Conservation (phyloP, 2,113 vertebrate genomes). For the Hippocampus barbouri region DNA sequence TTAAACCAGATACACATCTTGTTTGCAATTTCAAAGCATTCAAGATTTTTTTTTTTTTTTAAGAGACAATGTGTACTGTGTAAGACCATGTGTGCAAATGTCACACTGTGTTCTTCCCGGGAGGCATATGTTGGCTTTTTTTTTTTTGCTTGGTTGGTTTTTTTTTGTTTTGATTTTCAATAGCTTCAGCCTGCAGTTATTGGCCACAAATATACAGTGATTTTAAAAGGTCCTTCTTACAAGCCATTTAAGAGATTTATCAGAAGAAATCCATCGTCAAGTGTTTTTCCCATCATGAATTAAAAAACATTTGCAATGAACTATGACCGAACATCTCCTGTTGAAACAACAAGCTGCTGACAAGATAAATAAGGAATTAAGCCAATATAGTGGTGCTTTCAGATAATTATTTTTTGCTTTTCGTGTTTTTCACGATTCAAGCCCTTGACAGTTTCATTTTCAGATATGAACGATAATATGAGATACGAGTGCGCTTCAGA, state of each 20-base stretch:
- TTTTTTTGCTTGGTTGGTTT: slow-evolving; percentile 13
- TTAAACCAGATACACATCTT: not conserved
- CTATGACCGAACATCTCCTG: not conserved
- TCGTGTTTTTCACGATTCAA: too few relatives aligned
- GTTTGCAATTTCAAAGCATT: slow-evolving; percentile 1
- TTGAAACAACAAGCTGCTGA: not conserved
- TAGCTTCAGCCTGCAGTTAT: slow-evolving; percentile 38
- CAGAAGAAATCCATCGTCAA: slow-evolving; percentile 15
- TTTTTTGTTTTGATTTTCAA: slow-evolving; percentile 6
- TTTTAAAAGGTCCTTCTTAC: slow-evolving; percentile 42
- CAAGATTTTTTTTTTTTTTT: not conserved
- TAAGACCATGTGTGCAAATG: not conserved
- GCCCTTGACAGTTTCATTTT: too few relatives aligned
- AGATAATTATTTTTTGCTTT: too few relatives aligned
- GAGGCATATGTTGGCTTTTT: slow-evolving; percentile 36
- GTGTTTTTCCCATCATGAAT: not conserved
- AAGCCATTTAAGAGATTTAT: slow-evolving; percentile 34
- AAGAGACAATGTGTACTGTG: not conserved
- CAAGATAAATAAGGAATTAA: not conserved
- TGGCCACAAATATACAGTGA: slow-evolving; percentile 16
- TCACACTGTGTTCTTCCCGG: slow-evolving; percentile 23
- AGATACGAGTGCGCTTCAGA: not conserved
- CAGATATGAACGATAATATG: too few relatives aligned
- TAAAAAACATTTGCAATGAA: slow-evolving; percentile 16
- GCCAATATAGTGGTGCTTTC: not conserved